Evolutionary conservation across 2,797 vertebrate genomes (phyloP), one percentile per base, ranked within the genome.

Genomic region (Sternarchorhynchus goeldii): DNA sequence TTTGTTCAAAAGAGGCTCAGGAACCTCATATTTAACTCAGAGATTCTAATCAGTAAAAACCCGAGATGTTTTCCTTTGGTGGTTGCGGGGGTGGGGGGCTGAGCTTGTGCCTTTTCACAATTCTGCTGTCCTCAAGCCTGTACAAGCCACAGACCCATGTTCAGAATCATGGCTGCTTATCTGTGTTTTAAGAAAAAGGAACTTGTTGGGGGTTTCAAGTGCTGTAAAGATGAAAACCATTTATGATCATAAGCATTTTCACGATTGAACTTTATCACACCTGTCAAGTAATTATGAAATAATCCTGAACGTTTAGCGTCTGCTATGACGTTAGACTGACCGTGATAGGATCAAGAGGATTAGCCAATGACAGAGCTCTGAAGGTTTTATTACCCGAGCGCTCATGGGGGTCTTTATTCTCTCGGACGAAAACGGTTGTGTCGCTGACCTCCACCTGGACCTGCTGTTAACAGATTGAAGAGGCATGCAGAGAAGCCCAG

Each of bases 301-400:
- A n/a, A 4, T 2, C 20, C 45, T 66, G 50, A 56, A 81, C 56
- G 56, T 14, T 75, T 41, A 50, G n/a, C 45, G 57, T 64, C 59
- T 67, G 29, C 45, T 41, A 55, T 10, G 18, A 32, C 62, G 8
- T 53, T 76, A 73, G 79, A 81, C 78, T 76, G 36, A 32, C 39
- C 50, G n/a, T 76, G 78, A 82, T 78, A 62, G 68, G 81, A 82
- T 79, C 73, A 80, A 65, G 75, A 74, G 73, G 31, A 71, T 80
- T 80, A 75, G 66, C 25, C 16, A 72, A 60, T 58, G 25, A 34
- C 45, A 34, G 64, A 34, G 59, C 59, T 41, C 73, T 73, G 10
- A 58, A 41, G 68, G 67, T 58, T 50, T 77, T 57, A 75, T 41
- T 41, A 64, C 59, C 64, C 17, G 18, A 62, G 69, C 29, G 25